phyloP scores from a whole-genome alignment of 1,140 invertebrate species.

The Camponotus floridanus region DNA sequence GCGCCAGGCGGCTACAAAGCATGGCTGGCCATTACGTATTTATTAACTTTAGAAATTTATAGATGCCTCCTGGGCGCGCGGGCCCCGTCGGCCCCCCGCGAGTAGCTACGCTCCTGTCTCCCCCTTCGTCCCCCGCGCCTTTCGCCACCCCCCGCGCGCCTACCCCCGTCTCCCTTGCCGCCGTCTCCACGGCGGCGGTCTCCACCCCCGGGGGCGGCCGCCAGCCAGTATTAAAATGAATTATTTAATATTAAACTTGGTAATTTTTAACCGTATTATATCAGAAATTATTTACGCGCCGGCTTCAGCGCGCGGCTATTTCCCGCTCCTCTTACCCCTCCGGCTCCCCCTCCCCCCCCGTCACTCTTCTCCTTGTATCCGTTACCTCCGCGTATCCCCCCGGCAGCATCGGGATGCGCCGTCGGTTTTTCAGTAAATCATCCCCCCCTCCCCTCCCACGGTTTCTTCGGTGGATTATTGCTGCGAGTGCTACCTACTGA shows the following conservation, averaged over 20 bases:
- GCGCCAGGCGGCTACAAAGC: constrained; percentile 83
- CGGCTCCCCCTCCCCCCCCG: neutral
- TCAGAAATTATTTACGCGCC: constrained; percentile 85
- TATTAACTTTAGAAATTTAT: constrained; percentile 87
- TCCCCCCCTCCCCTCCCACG: constrained; percentile 34
- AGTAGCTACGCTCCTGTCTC: constrained; percentile 71
- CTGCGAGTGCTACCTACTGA: constrained; percentile 25
- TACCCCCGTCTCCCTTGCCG: constrained; percentile 62
- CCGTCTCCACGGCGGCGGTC: constrained; percentile 71
- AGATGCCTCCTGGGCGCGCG: constrained; percentile 85
- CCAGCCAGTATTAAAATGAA: constrained; percentile 85
- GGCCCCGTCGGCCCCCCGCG: constrained; percentile 75
- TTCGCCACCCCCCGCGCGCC: constrained; percentile 66
- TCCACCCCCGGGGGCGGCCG: constrained; percentile 72
- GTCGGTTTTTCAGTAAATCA: constrained; percentile 68
- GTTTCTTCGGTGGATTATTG: constrained; percentile 64
- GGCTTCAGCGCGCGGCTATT: constrained; percentile 75
- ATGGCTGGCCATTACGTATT: constrained; percentile 86
- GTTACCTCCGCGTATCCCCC: constrained; percentile 23
- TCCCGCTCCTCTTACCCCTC: constrained; percentile 24
- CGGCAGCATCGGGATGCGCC: constrained; percentile 52
- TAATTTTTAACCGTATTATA: constrained; percentile 86
- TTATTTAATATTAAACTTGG: constrained; percentile 87
- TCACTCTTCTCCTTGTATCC: constrained; percentile 48
- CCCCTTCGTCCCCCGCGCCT: constrained; percentile 72